A percentile compares a stretch with the other conserved stretches of the same genome.
These are phyloP conservation scores for Caerostris extrusa DNA, from an alignment of 1,140 invertebrate genomes.

Conservation along the genomic window DNA sequence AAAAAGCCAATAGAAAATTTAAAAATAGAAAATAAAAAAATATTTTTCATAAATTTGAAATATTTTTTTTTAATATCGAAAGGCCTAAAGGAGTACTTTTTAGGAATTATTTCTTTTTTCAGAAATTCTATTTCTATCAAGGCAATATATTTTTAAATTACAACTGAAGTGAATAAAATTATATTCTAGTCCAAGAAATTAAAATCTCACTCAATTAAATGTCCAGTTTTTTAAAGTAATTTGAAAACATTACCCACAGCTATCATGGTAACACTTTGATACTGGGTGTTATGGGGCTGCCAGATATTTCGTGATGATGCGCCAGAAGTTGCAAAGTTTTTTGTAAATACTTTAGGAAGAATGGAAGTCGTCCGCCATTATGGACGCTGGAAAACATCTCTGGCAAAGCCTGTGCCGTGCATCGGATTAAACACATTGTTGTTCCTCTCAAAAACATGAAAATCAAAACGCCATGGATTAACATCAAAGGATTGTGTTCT, in stretches of 20 bases:
- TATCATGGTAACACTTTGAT: constrained; percentile 1
- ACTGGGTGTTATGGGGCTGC: not conserved
- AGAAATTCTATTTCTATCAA: too few species aligned
- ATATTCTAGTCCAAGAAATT: too few species aligned
- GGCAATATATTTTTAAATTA: too few species aligned
- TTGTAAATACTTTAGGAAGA: constrained; percentile 76
- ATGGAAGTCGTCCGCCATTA: constrained; percentile 78
- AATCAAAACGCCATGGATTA: constrained; percentile 76
- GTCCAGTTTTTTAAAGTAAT: too few species aligned
- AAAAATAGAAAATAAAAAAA: too few species aligned
- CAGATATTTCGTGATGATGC: constrained; percentile 56
- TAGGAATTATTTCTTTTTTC: too few species aligned
- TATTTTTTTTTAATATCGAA: too few species aligned
- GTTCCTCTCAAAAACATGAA: constrained; percentile 69
- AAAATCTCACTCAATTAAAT: too few species aligned
- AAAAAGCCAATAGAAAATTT: too few species aligned
- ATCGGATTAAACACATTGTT: constrained; percentile 67
- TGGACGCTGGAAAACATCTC: constrained; percentile 74
- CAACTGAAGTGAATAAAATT: too few species aligned
- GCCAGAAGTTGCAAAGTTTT: constrained; percentile 68
- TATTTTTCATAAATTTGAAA: too few species aligned
- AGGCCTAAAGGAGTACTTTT: too few species aligned
- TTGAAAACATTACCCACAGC: not conserved
- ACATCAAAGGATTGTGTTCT: constrained; percentile 59
- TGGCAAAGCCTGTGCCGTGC: constrained; percentile 47